phyloP scores from a whole-genome alignment of 2,888 invertebrate species.

The Limenitis camilla region DNA sequence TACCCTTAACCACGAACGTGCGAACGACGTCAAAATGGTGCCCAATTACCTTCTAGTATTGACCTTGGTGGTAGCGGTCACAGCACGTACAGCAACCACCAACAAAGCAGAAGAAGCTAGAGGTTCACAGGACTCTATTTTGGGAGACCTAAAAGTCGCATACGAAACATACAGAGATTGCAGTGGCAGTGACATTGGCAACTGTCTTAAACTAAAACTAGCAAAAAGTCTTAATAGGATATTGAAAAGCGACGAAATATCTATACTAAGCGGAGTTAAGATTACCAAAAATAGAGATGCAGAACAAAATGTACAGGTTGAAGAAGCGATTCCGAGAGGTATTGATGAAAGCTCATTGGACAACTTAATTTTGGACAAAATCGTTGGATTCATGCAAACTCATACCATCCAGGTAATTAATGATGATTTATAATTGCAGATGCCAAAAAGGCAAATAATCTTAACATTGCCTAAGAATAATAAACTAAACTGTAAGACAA shows the following conservation, averaged over 20 bases:
- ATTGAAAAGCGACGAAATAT: slow-evolving; percentile 79
- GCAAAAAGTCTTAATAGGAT: slow-evolving; percentile 85
- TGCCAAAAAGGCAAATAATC: not conserved
- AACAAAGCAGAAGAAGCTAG: slow-evolving; percentile 60
- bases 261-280: slow-evolving; percentile 82
- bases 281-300: slow-evolving; percentile 78
- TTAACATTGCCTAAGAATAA: no score
- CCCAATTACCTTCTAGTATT: slow-evolving; percentile 74
- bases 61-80: slow-evolving; percentile 67
- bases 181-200: slow-evolving; percentile 78
- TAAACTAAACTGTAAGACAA: no score
- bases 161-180: slow-evolving; percentile 89
- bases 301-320: slow-evolving; percentile 74
- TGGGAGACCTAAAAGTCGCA: slow-evolving; percentile 81
- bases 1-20: slow-evolving; percentile 57
- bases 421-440: not conserved
- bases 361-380: slow-evolving; percentile 82
- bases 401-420: slow-evolving; percentile 83
- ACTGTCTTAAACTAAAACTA: slow-evolving; percentile 86
- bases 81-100: slow-evolving; percentile 69
- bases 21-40: slow-evolving; percentile 70
- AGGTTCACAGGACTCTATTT: slow-evolving; percentile 62
- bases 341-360: slow-evolving; percentile 83
- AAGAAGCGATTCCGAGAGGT: slow-evolving; percentile 82
- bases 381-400: slow-evolving; percentile 83